Percentiles rank a stretch among this genome's conserved stretches.
These are phyloP conservation scores for Dryocosmus kuriphilus DNA, from an alignment of 2,888 invertebrate species.

Conservation along the genomic window DNA sequence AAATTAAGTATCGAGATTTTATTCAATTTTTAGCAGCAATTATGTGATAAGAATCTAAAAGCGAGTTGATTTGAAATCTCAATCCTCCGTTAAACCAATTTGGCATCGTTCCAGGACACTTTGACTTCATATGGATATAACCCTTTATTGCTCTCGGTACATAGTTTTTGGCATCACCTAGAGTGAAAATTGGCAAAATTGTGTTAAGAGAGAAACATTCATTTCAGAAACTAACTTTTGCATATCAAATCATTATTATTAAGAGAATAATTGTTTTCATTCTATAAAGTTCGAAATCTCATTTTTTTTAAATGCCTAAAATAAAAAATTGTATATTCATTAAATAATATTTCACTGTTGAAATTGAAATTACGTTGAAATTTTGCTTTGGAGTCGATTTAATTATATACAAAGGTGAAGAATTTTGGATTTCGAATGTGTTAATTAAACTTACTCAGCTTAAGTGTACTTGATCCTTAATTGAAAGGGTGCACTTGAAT, in stretches of 20 bases:
- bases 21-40: slow-evolving; percentile 14
- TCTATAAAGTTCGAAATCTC: not conserved
- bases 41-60: slow-evolving; percentile 15
- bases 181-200: not conserved
- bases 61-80: slow-evolving; percentile 10
- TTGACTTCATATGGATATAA: slow-evolving; percentile 5
- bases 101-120: slow-evolving; percentile 11
- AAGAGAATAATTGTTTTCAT: not conserved
- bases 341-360: too few species aligned
- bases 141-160: not conserved
- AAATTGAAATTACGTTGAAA: too few species aligned
- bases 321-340: too few species aligned
- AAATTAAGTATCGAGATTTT: not conserved
- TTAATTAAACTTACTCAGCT: not conserved
- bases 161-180: slow-evolving; percentile 6
- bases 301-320: too few species aligned
- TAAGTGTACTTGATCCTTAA: not conserved
- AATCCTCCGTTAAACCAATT: slow-evolving; percentile 7
- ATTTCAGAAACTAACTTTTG: not conserved
- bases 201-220: not conserved
- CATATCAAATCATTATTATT: not conserved
- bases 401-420: too few species aligned
- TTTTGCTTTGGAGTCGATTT: too few species aligned
- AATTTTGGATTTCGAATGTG: not conserved
- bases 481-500: not conserved